Conservation (phyloP, 2,797 vertebrate species). For the Epinephelus awoara region DNA sequence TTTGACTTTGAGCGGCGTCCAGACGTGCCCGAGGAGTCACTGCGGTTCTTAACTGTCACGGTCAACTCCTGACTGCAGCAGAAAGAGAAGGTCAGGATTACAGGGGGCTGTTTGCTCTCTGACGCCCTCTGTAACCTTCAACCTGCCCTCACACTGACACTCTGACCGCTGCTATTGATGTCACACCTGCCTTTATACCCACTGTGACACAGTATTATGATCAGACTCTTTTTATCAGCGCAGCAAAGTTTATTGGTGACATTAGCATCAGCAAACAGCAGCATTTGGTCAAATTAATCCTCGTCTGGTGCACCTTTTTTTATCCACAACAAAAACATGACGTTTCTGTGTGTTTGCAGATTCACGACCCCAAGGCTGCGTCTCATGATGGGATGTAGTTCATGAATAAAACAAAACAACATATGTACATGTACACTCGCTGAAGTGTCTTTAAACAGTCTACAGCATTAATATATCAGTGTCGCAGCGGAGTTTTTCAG, state of each 20-base stretch:
- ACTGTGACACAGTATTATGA: neutral
- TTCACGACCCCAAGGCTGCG: neutral
- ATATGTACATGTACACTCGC: neutral
- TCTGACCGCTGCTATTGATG: constrained; percentile 45
- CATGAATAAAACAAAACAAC: neutral
- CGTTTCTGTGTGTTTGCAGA: constrained; percentile 3
- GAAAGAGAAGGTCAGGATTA: constrained; percentile 77
- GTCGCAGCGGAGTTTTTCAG: no score
- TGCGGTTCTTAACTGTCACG: constrained; percentile 70
- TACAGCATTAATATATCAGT: neutral
- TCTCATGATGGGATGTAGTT: neutral
- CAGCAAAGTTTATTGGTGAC: neutral
- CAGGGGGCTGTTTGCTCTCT: constrained; percentile 66
- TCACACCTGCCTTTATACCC: constrained; percentile 10
- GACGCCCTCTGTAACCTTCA: constrained; percentile 67
- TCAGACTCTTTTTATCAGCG: constrained; percentile 3
- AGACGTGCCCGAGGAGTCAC: constrained; percentile 64
- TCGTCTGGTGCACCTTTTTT: constrained; percentile 38
- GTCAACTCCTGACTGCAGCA: constrained; percentile 63
- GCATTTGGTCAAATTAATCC: constrained; percentile 59
- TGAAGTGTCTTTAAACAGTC: neutral
- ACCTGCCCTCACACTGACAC: constrained; percentile 72
- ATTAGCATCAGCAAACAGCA: constrained; percentile 71
- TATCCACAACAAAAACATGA: neutral
- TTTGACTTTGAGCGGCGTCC: constrained; percentile 29